phyloP scores from a whole-genome alignment of 1,140 invertebrate species.

The Ylistrum balloti region DNA sequence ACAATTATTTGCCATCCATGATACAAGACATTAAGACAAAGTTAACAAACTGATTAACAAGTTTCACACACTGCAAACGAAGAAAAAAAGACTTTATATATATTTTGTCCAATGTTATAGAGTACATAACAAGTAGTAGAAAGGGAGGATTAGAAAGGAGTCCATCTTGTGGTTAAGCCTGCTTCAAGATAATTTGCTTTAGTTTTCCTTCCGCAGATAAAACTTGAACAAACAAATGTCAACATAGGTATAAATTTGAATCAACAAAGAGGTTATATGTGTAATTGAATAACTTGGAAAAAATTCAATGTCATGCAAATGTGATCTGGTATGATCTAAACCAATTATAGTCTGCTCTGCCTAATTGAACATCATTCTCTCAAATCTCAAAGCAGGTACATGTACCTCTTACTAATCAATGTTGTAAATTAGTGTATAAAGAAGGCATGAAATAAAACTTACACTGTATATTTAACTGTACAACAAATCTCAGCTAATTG shows the following conservation, averaged over 20 bases:
- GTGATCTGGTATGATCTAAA: not conserved
- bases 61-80: constrained; percentile 2
- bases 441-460: not conserved
- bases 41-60: constrained; percentile 1
- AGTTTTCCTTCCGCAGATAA: not conserved
- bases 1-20: not conserved
- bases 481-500: not conserved
- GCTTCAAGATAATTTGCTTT: not conserved
- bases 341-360: not conserved
- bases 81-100: not conserved
- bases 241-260: not conserved
- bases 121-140: not conserved
- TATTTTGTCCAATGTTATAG: not conserved
- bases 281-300: not conserved
- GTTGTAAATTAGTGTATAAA: not conserved
- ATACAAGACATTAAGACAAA: not conserved
- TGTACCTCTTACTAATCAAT: not conserved
- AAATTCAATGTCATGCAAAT: not conserved
- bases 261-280: constrained; percentile 29
- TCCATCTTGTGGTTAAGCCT: not conserved
- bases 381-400: not conserved
- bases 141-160: not conserved
- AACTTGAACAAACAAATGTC: constrained; percentile 1
- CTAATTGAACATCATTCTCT: not conserved
- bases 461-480: not conserved